Evolutionary conservation across 2,888 invertebrate species (phyloP), one percentile per base, ranked within the genome.

Genomic region (Rhingia campestris): DNA sequence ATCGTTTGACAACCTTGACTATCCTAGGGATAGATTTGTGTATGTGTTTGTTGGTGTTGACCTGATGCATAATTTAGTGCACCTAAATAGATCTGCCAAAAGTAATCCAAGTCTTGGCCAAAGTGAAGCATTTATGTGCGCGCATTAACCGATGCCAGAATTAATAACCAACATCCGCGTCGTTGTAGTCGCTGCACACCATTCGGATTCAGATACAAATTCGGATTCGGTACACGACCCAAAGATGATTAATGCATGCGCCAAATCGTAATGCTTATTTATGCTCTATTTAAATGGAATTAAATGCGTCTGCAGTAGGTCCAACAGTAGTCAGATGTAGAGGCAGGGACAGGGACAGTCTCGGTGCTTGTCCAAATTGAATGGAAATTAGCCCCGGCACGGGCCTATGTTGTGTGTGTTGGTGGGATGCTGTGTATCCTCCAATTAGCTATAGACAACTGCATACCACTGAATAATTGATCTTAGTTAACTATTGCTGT

Each of bases 401-500:
- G 14, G 53, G 58, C 4, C 74, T 30, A n/a, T 45, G n/a, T 43
- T n/a, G 14, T 14, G 9, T 45, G 63, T 35, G 7, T 22, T 43
- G 22, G n/a, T 5, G 22, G 22, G 5, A n/a, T 6, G 35, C 6
- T 58, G 56, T 77, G 63, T 51, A 51, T 49, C 77, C 73, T 53
- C 73, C 67, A 79, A 79, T 82, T 82, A 79, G 79, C 69, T 63
- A n/a, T n/a, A 67, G 49, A 69, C 56, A 77, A 67, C 63, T 72
- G 77, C 63, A 74, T 47, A 30, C 73, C 63, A 69, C 63, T 79
- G 73, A 74, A 82, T 82, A 82, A 82, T 82, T 82, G 79, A 82
- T 82, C 82, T 79, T 73, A 82, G 82, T 82, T 82, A 82, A 79
- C 79, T 82, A 69, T 58, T 64, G 82, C 69, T 58, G 73, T 56